phyloP scores from a whole-genome alignment of 2,888 invertebrate genomes.

The Syritta pipiens region DNA sequence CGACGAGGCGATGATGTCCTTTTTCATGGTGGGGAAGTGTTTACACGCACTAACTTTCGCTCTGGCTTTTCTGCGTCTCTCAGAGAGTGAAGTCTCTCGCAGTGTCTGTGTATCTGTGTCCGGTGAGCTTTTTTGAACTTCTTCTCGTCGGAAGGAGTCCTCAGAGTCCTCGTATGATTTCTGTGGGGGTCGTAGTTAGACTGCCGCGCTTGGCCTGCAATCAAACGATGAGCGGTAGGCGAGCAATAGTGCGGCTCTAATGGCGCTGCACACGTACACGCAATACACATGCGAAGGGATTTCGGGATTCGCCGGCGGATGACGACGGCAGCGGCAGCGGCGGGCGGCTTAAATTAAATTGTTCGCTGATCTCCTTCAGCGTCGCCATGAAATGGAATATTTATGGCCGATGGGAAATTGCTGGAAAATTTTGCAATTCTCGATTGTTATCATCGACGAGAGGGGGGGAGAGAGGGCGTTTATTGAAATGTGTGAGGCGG shows the following conservation, averaged over 20 bases:
- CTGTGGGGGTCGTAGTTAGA: too few species aligned
- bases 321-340: neutral
- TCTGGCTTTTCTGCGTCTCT: too few species aligned
- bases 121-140: constrained; percentile 26
- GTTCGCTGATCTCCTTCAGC: neutral
- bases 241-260: too few species aligned
- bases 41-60: constrained; percentile 59
- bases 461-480: too few species aligned
- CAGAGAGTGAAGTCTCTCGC: too few species aligned
- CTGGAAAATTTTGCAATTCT: constrained; percentile 42
- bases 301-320: neutral
- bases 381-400: constrained; percentile 13
- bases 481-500: constrained; percentile 11
- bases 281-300: neutral
- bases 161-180: too few species aligned
- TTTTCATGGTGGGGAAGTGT: constrained; percentile 43
- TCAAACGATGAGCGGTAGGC: neutral
- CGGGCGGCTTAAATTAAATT: constrained; percentile 20
- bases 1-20: constrained; percentile 27
- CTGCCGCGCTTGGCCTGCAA: neutral
- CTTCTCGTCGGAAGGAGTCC: too few species aligned
- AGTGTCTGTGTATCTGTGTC: too few species aligned
- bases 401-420: constrained; percentile 43
- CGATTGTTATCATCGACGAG: constrained; percentile 39
- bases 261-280: too few species aligned